Base-by-base conservation (phyloP, 2,888 invertebrate genomes). In the Pyrgus malvae region DNA sequence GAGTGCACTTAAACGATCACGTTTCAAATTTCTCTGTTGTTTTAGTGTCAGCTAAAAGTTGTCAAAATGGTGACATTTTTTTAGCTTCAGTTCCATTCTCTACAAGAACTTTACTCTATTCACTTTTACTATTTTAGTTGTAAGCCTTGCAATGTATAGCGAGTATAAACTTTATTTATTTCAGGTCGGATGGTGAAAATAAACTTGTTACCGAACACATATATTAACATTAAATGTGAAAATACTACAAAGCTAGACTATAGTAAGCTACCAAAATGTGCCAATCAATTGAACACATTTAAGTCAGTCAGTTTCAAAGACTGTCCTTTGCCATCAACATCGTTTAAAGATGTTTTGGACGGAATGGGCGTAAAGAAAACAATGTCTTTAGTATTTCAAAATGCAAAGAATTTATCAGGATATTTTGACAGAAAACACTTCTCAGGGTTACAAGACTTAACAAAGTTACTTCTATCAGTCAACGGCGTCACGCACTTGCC, bases 401-500 rank as follows among this genome's bases (percentile, higher is more conserved):
- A 89, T 55, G 81, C 86, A 14, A 85, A 81, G 37, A 92, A 92
- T 59, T 74, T 92, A 40, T 88, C 91, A 17, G 91, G 91, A 59
- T 90, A 91, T 61, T 83, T 94, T 31, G 87, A 91, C 21, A 90
- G 91, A 37, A 84, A 89, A 56, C 93, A 93, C 68, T 89, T 95
- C 55, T 77, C 84, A 2, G 92, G 92, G 19, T 79, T 94, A 44
- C 80, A 90, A 55, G 89, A 90, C 60, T 73, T 87, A 42, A 91
- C 90, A 1, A 89, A 91, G 48, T 74, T 95, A 46, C 79, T 91
- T 11, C 78, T 95, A 2, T 91, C 92, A 8, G 91, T 92, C 33
- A 94, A 94, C 67, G 91, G 92, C 9, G 77, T 95, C 3, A 90
- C 91, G 0, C 87, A 91, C 58, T 80, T 95, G 31, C 92, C 93